Conservation (phyloP, 1,140 invertebrate species). For the Plectrocnemia conspersa region DNA sequence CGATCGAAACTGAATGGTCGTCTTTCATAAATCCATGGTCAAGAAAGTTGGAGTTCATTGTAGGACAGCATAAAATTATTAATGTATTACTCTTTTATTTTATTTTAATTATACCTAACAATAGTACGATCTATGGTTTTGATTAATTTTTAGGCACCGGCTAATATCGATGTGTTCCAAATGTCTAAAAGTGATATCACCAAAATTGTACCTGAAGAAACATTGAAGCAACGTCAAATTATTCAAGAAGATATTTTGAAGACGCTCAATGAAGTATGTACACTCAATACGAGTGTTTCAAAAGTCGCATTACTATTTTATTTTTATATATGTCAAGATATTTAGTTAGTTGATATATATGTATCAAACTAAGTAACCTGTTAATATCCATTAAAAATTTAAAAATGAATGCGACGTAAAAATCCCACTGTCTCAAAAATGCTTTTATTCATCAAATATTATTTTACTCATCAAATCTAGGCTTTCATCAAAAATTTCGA, state of each 20-base stretch:
- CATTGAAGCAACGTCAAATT: slow-evolving; percentile 56
- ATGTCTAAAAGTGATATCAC: slow-evolving; percentile 43
- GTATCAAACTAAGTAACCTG: too few relatives aligned
- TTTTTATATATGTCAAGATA: too few relatives aligned
- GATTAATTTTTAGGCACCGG: slow-evolving; percentile 55
- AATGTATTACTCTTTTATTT: slow-evolving; percentile 3
- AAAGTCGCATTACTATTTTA: too few relatives aligned
- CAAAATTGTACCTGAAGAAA: slow-evolving; percentile 51
- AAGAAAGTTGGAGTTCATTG: slow-evolving; percentile 83
- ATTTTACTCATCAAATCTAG: slow-evolving; percentile 39
- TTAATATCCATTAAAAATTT: too few relatives aligned
- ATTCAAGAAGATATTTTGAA: slow-evolving; percentile 66
- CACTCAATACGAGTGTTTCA: too few relatives aligned
- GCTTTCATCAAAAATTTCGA: slow-evolving; percentile 55
- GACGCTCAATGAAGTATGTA: slow-evolving; percentile 61
- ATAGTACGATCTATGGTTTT: slow-evolving; percentile 2
- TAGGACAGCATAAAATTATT: slow-evolving; percentile 66
- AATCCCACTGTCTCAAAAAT: too few relatives aligned
- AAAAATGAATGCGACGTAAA: too few relatives aligned
- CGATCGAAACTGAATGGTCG: slow-evolving; percentile 88
- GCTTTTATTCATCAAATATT: too few relatives aligned
- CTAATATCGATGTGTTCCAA: slow-evolving; percentile 68
- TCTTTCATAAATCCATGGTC: slow-evolving; percentile 94
- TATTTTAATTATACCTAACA: not conserved
- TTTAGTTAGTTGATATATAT: too few relatives aligned